phyloP scores from a whole-genome alignment of 1,140 invertebrate genomes.

The Calephelis nemesis region DNA sequence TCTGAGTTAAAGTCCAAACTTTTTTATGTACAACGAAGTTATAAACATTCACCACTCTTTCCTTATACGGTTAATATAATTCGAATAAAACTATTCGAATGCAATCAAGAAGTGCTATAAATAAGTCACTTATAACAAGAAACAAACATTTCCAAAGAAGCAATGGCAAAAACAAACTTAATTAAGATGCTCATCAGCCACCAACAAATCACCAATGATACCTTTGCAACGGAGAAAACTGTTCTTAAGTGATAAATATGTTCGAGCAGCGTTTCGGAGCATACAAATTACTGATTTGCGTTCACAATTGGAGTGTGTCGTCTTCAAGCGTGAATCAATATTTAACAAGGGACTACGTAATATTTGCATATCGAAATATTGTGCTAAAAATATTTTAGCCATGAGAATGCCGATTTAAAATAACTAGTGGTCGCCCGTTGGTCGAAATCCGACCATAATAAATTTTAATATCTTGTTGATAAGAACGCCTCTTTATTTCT shows the following conservation, averaged over 20 bases:
- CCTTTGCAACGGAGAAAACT: neutral
- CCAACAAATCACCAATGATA: slow-evolving; percentile 1
- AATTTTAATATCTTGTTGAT: no score
- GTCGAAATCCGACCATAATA: no score
- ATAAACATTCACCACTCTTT: no score
- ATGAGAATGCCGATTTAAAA: no score
- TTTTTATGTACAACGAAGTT: no score
- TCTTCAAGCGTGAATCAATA: no score
- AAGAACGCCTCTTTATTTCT: no score
- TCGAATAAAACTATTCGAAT: no score
- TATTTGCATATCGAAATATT: neutral
- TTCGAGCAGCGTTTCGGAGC: slow-evolving; percentile 7
- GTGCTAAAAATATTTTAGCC: no score
- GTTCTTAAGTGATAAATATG: slow-evolving; percentile 13
- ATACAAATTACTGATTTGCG: slow-evolving; percentile 21
- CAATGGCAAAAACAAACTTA: slow-evolving; percentile 1
- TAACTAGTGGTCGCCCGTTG: no score
- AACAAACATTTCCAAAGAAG: neutral
- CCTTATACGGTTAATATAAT: no score
- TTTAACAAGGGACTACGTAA: neutral
- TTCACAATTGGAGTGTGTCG: neutral
- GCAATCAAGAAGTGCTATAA: neutral
- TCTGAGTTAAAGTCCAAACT: no score
- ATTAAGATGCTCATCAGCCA: neutral
- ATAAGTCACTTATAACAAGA: neutral